Evolutionary conservation across 1,140 invertebrate species (phyloP).

Genomic region (Drosophila nannoptera): DNA sequence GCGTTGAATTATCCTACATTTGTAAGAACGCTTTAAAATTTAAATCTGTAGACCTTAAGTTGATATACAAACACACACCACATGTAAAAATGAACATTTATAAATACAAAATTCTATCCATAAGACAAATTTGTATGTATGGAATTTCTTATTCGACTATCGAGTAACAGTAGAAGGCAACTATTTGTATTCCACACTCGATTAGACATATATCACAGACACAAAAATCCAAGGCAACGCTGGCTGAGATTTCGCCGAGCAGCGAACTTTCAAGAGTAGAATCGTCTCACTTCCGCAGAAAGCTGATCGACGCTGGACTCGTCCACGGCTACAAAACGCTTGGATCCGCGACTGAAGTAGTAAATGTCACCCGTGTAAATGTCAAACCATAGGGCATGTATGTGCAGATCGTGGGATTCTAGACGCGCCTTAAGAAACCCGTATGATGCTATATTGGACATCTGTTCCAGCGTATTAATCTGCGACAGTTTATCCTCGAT

Average conservation of each 20-base stretch:
- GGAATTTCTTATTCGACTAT: conserved; percentile 37
- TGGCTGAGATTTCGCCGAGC: conserved; percentile 15
- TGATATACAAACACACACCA: conserved; percentile 55
- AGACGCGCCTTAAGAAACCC: conserved; percentile 93
- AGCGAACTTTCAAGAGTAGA: conserved; percentile 84
- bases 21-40: conserved; percentile 56
- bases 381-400: conserved; percentile 98
- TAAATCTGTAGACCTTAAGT: conserved; percentile 61
- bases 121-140: conserved; percentile 42
- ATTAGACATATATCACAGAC: conserved; percentile 62
- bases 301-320: conserved; percentile 88
- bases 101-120: conserved; percentile 56
- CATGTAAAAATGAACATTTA: conserved; percentile 61
- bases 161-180: conserved; percentile 8
- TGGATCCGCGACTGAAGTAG: conserved; percentile 92
- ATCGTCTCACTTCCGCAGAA: conserved; percentile 87
- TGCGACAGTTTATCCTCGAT: conserved; percentile 96
- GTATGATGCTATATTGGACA: conserved; percentile 96
- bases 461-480: conserved; percentile 95
- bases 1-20: conserved; percentile 71
- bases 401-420: conserved; percentile 89
- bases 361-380: conserved; percentile 98
- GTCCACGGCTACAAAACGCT: conserved; percentile 89
- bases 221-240: conserved; percentile 41
- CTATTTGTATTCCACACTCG: conserved; percentile 47